Conservation (phyloP, 2,113 vertebrate species). For the Clarias gariepinus region DNA sequence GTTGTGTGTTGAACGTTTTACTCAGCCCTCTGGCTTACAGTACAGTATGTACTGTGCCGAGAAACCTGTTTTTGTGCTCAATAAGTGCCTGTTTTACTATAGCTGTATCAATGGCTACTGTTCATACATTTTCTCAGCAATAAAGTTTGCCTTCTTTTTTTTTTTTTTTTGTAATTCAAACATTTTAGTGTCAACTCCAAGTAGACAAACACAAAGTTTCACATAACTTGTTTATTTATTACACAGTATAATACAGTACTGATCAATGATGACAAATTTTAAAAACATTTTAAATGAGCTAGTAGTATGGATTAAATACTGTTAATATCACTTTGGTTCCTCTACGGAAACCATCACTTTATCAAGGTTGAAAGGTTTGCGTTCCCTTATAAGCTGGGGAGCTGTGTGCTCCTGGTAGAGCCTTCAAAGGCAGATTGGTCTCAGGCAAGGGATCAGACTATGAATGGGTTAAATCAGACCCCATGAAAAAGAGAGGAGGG, state of each 20-base stretch:
- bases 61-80: background rate
- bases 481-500: too few relatives aligned
- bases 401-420: too few relatives aligned
- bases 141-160: background rate
- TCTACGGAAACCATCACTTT: too few relatives aligned
- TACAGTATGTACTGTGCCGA: background rate
- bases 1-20: background rate
- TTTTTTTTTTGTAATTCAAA: background rate
- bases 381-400: too few relatives aligned
- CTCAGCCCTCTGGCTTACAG: background rate
- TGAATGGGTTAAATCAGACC: too few relatives aligned
- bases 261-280: constrained; percentile 53
- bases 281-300: constrained; percentile 52
- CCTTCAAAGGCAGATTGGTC: too few relatives aligned
- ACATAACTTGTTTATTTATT: constrained; percentile 57
- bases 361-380: too few relatives aligned
- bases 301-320: constrained; percentile 36
- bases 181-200: background rate
- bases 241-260: constrained; percentile 60
- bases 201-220: background rate
- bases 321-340: constrained; percentile 26
- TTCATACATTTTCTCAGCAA: background rate
- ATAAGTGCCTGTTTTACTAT: background rate
- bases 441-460: too few relatives aligned
- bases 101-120: too few relatives aligned